These are phyloP conservation scores for Acanthosepion pharaonis DNA, from an alignment of 2,888 invertebrate species.

Conservation along the genomic window DNA sequence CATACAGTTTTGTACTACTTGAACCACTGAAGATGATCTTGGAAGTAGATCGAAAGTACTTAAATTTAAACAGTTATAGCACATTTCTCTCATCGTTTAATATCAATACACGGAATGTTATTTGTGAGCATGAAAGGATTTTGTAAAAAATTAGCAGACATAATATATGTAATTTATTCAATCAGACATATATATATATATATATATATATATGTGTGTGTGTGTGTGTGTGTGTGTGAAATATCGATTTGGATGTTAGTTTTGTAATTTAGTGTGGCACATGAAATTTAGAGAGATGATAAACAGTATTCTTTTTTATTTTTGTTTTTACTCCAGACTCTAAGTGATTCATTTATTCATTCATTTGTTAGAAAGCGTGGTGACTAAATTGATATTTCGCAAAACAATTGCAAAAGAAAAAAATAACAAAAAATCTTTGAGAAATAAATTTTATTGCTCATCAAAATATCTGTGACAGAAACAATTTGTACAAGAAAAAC, in stretches of 20 bases:
- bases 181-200: no score
- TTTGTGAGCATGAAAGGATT: no score
- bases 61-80: no score
- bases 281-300: neutral
- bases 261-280: neutral
- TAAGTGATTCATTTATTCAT: neutral
- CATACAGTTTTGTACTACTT: no score
- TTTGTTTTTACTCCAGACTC: neutral
- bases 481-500: neutral
- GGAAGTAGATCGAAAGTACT: no score
- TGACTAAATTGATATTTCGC: neutral
- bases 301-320: neutral
- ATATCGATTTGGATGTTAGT: neutral
- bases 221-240: neutral
- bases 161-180: no score
- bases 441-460: neutral
- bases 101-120: no score
- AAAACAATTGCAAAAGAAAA: neutral
- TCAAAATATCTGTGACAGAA: conserved; percentile 11
- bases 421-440: neutral
- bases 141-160: no score
- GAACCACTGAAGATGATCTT: no score
- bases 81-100: no score
- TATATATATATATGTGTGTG: neutral
- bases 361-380: neutral